Evolutionary conservation across 2,113 vertebrate species (phyloP).

Genomic region (Oophaga pumilio): DNA sequence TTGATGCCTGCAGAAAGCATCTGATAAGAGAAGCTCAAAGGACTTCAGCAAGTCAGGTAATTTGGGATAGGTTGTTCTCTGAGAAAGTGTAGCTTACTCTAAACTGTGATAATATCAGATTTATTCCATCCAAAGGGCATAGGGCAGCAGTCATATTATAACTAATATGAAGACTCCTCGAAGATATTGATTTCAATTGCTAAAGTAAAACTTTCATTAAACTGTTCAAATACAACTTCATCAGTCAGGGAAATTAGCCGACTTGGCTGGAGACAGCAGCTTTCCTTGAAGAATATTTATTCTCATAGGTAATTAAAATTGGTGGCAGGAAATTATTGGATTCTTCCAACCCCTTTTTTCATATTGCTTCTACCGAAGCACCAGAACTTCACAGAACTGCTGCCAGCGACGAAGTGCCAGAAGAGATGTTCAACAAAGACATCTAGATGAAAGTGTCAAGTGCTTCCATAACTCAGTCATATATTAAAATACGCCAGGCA

Average conservation of each 20-base stretch:
- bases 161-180: neutral
- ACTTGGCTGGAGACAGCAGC: neutral
- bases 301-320: neutral
- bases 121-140: neutral
- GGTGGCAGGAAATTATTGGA: neutral
- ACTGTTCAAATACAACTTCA: neutral
- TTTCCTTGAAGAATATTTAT: neutral
- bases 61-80: no score
- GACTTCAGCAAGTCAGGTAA: neutral
- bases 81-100: neutral
- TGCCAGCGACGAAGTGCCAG: neutral
- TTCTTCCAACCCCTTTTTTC: constrained; percentile 8
- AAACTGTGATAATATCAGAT: neutral
- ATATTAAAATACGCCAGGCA: neutral
- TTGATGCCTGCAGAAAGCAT: neutral
- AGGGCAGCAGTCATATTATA: neutral
- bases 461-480: constrained; percentile 29
- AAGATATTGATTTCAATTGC: neutral
- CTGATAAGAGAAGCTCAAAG: neutral
- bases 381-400: constrained; percentile 14
- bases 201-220: neutral
- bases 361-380: neutral
- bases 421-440: neutral
- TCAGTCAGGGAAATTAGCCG: neutral
- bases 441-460: constrained; percentile 31